Percentiles rank a stretch among this genome's conserved stretches.
These are phyloP conservation scores for Crypturellus undulatus DNA, from an alignment of 2,113 vertebrate genomes.

Conservation along the genomic window DNA sequence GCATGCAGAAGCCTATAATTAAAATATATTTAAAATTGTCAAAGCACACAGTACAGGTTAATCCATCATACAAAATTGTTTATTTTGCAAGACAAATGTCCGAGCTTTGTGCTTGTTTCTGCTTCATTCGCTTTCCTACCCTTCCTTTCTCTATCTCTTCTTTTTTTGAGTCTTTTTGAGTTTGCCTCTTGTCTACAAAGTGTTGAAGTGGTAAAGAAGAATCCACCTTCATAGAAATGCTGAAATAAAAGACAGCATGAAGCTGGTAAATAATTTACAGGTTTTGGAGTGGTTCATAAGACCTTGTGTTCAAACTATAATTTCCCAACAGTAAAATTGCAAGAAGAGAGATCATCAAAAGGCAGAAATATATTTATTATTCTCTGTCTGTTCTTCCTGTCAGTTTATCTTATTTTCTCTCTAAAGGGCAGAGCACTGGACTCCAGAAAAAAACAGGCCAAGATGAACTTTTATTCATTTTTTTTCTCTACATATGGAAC, in stretches of 20 bases:
- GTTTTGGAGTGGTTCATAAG: constrained; percentile 8
- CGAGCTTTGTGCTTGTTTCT: background rate
- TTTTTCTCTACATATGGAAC: background rate
- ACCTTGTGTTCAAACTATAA: background rate
- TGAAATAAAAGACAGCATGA: background rate
- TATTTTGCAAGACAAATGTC: background rate
- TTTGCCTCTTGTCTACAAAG: background rate
- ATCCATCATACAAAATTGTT: background rate
- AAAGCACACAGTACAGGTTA: background rate
- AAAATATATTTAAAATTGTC: background rate
- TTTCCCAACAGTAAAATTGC: constrained; percentile 22
- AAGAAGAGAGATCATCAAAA: constrained; percentile 18
- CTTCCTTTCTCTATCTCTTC: background rate
- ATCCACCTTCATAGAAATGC: background rate
- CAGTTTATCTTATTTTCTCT: constrained; percentile 6
- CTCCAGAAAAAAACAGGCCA: background rate
- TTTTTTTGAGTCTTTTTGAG: background rate
- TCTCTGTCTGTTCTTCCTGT: background rate
- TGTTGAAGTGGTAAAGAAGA: background rate
- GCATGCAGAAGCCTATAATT: background rate
- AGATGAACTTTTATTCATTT: background rate
- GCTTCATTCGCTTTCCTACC: background rate
- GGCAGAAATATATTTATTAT: constrained; percentile 27
- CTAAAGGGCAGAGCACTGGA: background rate
- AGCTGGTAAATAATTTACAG: constrained; percentile 46